phyloP scores from a whole-genome alignment of 2,797 vertebrate genomes.

The Phoebastria nigripes region DNA sequence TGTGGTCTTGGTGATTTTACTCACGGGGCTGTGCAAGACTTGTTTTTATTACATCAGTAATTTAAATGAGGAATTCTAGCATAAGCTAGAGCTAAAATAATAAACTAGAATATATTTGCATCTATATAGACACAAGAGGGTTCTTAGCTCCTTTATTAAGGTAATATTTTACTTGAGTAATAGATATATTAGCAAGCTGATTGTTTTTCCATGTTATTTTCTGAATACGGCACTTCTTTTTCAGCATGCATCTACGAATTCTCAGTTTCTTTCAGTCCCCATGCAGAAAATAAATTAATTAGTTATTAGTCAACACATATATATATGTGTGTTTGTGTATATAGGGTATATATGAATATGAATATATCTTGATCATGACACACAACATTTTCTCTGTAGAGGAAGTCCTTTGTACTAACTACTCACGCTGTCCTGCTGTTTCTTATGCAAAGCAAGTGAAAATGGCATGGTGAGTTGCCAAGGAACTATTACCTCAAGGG shows the following conservation, averaged over 20 bases:
- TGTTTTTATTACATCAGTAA: constrained; percentile 8
- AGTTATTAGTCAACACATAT: neutral
- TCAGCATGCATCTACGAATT: neutral
- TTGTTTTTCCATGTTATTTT: neutral
- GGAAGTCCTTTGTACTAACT: constrained; percentile 15
- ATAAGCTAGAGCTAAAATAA: neutral
- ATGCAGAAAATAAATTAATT: neutral
- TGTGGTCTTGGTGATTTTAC: constrained; percentile 5
- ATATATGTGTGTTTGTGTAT: neutral
- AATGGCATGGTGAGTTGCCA: constrained; percentile 4
- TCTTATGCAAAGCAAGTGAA: constrained; percentile 36
- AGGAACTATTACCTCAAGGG: constrained; percentile 9
- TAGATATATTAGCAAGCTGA: neutral
- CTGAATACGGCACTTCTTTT: neutral
- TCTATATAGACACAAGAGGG: neutral
- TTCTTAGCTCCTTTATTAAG: constrained; percentile 6
- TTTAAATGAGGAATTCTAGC: constrained; percentile 29
- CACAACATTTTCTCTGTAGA: neutral
- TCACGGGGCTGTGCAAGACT: neutral
- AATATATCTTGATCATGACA: neutral
- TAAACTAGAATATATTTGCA: constrained; percentile 7
- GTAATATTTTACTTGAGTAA: neutral
- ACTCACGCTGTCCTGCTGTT: constrained; percentile 39
- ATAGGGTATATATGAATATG: neutral
- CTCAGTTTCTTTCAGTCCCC: neutral